A percentile compares a stretch with the other conserved stretches of the same genome.
These are phyloP conservation scores for Fragum whitleyi DNA, from an alignment of 2,888 invertebrate genomes.

Conservation along the genomic window DNA sequence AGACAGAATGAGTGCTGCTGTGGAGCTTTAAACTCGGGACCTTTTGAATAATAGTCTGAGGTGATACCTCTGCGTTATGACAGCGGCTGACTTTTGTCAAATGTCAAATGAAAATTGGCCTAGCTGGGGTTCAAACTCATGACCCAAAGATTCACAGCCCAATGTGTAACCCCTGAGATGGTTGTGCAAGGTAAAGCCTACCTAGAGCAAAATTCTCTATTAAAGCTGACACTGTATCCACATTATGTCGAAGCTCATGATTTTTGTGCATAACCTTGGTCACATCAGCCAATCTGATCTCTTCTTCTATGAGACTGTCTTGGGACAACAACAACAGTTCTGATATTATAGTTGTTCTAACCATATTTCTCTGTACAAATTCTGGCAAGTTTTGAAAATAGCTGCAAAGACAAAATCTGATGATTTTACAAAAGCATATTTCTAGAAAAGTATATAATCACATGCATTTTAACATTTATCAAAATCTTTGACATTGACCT, in stretches of 20 bases:
- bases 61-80: too few relatives aligned
- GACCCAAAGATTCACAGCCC: too few relatives aligned
- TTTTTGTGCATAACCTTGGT: constrained; percentile 15
- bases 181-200: too few relatives aligned
- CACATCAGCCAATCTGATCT: background rate
- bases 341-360: constrained; percentile 38
- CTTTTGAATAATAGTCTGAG: too few relatives aligned
- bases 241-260: constrained; percentile 55
- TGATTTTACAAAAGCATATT: background rate
- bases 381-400: constrained; percentile 59
- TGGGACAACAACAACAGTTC: constrained; percentile 21
- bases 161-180: too few relatives aligned
- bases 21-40: too few relatives aligned
- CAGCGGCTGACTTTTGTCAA: too few relatives aligned
- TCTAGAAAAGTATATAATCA: background rate
- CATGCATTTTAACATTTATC: too few relatives aligned
- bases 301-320: background rate
- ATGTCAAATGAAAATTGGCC: too few relatives aligned
- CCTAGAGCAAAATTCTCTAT: constrained; percentile 78
- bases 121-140: too few relatives aligned
- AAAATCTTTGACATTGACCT: too few relatives aligned
- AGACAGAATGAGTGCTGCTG: too few relatives aligned
- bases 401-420: constrained; percentile 50
- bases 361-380: constrained; percentile 11
- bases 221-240: constrained; percentile 70